Evolutionary conservation across 2,113 vertebrate genomes (phyloP).

Genomic region (Hylia prasina): DNA sequence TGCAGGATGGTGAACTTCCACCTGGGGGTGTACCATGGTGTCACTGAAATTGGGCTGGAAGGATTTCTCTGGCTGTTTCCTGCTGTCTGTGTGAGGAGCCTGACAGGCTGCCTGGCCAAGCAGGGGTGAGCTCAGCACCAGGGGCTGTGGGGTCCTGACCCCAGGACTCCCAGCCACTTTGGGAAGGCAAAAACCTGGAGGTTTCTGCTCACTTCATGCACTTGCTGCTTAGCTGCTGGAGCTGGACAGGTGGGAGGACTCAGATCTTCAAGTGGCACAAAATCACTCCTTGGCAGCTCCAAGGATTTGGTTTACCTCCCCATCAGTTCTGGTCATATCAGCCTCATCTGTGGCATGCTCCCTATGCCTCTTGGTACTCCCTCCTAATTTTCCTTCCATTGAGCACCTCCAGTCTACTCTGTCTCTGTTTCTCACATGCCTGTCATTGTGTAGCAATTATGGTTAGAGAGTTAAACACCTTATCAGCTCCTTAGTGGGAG

Average conservation of each 20-base stretch:
- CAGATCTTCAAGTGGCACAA: fast-evolving
- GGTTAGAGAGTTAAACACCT: background rate
- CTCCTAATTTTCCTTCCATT: background rate
- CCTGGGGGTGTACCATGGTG: background rate
- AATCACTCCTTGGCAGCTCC: background rate
- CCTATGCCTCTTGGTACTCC: background rate
- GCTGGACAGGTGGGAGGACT: fast-evolving
- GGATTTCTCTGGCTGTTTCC: background rate
- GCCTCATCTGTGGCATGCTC: background rate
- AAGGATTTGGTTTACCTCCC: background rate
- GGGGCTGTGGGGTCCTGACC: fast-evolving
- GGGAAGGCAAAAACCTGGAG: background rate
- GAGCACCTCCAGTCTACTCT: background rate
- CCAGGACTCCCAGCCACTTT: background rate
- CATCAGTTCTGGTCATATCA: background rate
- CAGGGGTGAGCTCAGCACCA: background rate
- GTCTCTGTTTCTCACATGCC: background rate
- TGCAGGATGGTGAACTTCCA: background rate
- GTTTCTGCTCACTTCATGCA: background rate
- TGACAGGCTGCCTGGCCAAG: fast-evolving
- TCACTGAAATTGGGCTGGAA: fast-evolving
- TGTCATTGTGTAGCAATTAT: background rate
- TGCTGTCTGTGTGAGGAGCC: background rate
- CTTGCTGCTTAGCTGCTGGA: fast-evolving
- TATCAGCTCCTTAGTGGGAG: background rate